Percentiles rank a stretch among this genome's conserved stretches.
phyloP scores from a whole-genome alignment of 2,113 vertebrate genomes.

The Neogobius melanostomus region DNA sequence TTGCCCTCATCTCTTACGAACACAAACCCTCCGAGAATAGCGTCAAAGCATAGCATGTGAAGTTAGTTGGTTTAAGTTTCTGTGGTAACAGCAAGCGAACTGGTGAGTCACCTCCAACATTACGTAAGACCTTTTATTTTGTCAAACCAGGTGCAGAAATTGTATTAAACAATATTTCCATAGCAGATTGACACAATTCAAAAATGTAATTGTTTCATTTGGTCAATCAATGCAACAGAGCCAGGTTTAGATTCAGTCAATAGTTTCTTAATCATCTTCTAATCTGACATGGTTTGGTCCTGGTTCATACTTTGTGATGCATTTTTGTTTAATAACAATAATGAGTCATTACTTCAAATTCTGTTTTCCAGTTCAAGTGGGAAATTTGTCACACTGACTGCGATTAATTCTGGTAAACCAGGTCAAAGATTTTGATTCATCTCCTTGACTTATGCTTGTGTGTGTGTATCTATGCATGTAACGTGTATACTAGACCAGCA shows the following conservation, averaged over 20 bases:
- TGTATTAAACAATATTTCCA: no score
- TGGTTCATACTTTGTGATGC: no score
- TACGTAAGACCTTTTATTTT: no score
- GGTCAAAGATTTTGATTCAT: conserved; percentile 44
- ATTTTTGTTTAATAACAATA: neutral
- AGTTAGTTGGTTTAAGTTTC: neutral
- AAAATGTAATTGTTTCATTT: no score
- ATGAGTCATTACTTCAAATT: no score
- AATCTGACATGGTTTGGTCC: no score
- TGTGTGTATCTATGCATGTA: conserved; percentile 31
- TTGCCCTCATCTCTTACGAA: neutral
- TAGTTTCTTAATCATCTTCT: no score
- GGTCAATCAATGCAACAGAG: no score
- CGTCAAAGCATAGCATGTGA: neutral
- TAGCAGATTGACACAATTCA: no score
- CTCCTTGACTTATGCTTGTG: conserved; percentile 11
- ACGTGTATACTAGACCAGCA: conserved; percentile 49
- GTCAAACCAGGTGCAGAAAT: no score
- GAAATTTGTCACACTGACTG: conserved; percentile 13
- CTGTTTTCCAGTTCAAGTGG: conserved; percentile 10
- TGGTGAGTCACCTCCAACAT: neutral
- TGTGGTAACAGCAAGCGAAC: neutral
- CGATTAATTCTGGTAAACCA: conserved; percentile 30
- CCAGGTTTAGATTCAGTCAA: no score
- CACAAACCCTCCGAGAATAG: neutral